Base-by-base conservation (phyloP, 1,140 invertebrate species). In the Campoletis sonorensis region DNA sequence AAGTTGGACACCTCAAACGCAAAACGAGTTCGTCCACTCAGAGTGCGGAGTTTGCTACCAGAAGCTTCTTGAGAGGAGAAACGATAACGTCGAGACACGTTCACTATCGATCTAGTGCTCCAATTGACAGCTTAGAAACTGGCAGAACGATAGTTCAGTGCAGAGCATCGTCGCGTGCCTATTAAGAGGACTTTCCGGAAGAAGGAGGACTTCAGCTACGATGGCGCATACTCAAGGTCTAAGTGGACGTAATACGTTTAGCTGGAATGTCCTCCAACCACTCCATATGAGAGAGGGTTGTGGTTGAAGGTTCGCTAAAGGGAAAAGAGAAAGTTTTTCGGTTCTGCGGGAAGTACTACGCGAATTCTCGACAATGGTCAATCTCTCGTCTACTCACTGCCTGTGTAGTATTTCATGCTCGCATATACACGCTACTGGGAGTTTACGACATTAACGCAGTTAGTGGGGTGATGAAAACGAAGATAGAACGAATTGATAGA, bases 211-310 rank as follows among this genome's bases (percentile, higher is more conserved):
- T 87, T 85, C 83, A 75, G 23, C 5, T 21, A 18, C 15, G 61
- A 11, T 68, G 21, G 68, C 40, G 49, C 85, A 83, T 87, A 54
- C 86, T 89, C 88, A 86, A 78, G 85, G 86, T 81, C 86, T 86
- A 88, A 89, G 88, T 87, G 86, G 84, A 87, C 86, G 84, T 88
- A 90, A 88, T 88, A 88, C 85, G 86, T 89, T 89, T 88, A 87
- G 81, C 81, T 71, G 80, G 82, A 86, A 87, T 84, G 85, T 82
- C 82, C 83, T 84, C 54, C 79, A 86, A 82, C 83, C 84, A 80
- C 61, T 71, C 37, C 80, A 82, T 82, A 81, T 79, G 71, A 54
- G 71, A 49, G 70, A 54, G 77, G 40, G 4, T 45, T n/a, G 16
- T 37, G 54, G 75, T 64, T 21, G n/a, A 67, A 79, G 18, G 58